A percentile compares a stretch with the other conserved stretches of the same genome.
Evolutionary conservation across 2,888 invertebrate species (phyloP).

Genomic region (Oegoconia quadripuncta): DNA sequence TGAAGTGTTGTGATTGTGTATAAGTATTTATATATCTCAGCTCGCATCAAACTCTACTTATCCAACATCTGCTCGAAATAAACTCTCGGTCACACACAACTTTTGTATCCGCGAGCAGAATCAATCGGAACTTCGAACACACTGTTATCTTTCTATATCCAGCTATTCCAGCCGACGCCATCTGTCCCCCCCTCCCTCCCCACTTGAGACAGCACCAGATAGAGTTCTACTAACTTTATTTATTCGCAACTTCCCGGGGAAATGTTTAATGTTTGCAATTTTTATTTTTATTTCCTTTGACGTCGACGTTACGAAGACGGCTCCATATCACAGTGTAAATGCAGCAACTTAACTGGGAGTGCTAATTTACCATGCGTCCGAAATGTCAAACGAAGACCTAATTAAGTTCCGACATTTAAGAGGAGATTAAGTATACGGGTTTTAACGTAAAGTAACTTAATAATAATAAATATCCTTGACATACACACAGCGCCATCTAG

Average conservation of each 20-base stretch:
- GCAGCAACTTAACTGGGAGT: no score
- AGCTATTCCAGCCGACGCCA: constrained; percentile 18
- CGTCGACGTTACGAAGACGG: constrained; percentile 13
- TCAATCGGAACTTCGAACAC: constrained; percentile 12
- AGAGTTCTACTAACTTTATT: constrained; percentile 51
- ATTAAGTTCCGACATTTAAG: no score
- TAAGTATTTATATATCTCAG: no score
- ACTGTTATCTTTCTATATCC: constrained; percentile 28
- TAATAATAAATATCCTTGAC: no score
- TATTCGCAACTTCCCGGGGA: constrained; percentile 49
- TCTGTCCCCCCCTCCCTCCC: constrained; percentile 25
- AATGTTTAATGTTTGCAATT: constrained; percentile 62
- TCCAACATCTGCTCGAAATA: constrained; percentile 5
- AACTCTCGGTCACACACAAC: constrained; percentile 6
- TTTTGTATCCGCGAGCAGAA: constrained; percentile 10
- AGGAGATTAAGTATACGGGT: no score
- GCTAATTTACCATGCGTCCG: no score
- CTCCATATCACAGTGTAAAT: no score
- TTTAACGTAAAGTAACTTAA: no score
- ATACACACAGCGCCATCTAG: no score
- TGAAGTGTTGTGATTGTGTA: no score
- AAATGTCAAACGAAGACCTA: no score
- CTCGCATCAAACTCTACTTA: neutral
- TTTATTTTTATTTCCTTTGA: constrained; percentile 48
- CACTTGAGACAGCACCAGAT: constrained; percentile 21